Evolutionary conservation across 2,797 vertebrate genomes (phyloP).

Genomic region (Acrossocheilus wenchowensis): DNA sequence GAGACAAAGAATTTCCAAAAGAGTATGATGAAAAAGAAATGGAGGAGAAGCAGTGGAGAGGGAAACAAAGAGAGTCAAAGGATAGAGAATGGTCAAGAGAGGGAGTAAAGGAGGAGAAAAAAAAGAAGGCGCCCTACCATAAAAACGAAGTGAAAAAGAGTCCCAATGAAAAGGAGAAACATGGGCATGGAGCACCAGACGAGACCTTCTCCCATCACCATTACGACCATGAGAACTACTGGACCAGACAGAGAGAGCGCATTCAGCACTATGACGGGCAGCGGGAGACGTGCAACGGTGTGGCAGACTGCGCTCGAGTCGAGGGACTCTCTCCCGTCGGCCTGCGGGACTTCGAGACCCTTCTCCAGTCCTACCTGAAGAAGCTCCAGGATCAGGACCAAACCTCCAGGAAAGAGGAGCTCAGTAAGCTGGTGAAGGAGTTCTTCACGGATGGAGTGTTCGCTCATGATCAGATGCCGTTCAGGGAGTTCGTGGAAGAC

Average conservation of each 20-base stretch:
- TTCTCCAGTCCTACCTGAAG: conserved; percentile 79
- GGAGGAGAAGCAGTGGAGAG: conserved; percentile 33
- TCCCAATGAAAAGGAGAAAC: conserved; percentile 34
- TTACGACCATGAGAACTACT: conserved; percentile 73
- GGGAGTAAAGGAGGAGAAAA: conserved; percentile 55
- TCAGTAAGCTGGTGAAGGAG: conserved; percentile 69
- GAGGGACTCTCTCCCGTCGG: conserved; percentile 79
- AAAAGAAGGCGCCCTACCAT: background rate
- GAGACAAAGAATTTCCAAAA: conserved; percentile 50
- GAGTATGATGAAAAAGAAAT: conserved; percentile 34
- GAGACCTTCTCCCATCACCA: conserved; percentile 55
- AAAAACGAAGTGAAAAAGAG: background rate
- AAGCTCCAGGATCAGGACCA: conserved; percentile 70
- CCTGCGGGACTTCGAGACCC: conserved; percentile 71
- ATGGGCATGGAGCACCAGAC: conserved; percentile 54
- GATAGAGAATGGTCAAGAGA: conserved; percentile 56
- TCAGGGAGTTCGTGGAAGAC: conserved; percentile 87
- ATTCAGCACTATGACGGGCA: conserved; percentile 73
- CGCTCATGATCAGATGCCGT: conserved; percentile 84
- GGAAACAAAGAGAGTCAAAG: conserved; percentile 49
- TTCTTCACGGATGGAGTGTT: conserved; percentile 86
- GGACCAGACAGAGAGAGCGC: conserved; percentile 71
- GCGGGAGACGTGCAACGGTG: conserved; percentile 73
- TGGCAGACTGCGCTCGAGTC: conserved; percentile 80
- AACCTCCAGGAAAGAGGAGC: conserved; percentile 56